Evolutionary conservation across 2,113 vertebrate species (phyloP).

Genomic region (Pelmatolapia mariae): DNA sequence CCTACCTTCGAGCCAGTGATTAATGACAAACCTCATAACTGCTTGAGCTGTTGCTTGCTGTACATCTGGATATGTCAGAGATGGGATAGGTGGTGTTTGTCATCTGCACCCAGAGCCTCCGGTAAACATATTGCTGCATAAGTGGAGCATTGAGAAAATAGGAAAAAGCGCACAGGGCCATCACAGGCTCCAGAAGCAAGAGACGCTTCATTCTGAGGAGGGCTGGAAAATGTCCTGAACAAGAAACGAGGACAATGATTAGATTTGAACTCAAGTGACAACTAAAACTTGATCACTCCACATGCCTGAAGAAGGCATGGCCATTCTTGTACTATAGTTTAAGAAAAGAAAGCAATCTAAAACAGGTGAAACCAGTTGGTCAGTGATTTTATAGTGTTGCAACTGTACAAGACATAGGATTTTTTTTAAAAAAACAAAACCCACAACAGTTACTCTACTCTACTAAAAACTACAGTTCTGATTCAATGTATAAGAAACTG

Average conservation of each 20-base stretch:
- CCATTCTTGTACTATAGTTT: not conserved
- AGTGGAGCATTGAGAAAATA: conserved; percentile 71
- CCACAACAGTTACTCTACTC: not conserved
- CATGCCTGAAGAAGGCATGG: not conserved
- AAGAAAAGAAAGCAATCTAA: not conserved
- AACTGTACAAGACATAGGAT: not conserved
- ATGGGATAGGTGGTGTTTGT: conserved; percentile 75
- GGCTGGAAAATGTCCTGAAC: not conserved
- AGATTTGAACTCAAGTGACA: not conserved
- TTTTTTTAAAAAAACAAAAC: fast-evolving
- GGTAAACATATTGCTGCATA: conserved; percentile 85
- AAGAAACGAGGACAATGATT: not conserved
- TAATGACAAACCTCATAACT: conserved; percentile 41
- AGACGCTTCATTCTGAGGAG: conserved; percentile 71
- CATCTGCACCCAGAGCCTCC: conserved; percentile 79
- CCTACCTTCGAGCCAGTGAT: not conserved
- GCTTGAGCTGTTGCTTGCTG: conserved; percentile 35
- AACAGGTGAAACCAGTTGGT: not conserved
- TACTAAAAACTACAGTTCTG: not conserved
- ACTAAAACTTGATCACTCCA: not conserved
- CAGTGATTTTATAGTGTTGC: not conserved
- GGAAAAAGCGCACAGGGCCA: conserved; percentile 81
- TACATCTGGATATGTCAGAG: conserved; percentile 65
- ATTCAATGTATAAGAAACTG: not conserved
- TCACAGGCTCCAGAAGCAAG: conserved; percentile 81